These are phyloP conservation scores for Acanthosepion esculentum DNA, from an alignment of 2,888 invertebrate species.

Conservation along the genomic window DNA sequence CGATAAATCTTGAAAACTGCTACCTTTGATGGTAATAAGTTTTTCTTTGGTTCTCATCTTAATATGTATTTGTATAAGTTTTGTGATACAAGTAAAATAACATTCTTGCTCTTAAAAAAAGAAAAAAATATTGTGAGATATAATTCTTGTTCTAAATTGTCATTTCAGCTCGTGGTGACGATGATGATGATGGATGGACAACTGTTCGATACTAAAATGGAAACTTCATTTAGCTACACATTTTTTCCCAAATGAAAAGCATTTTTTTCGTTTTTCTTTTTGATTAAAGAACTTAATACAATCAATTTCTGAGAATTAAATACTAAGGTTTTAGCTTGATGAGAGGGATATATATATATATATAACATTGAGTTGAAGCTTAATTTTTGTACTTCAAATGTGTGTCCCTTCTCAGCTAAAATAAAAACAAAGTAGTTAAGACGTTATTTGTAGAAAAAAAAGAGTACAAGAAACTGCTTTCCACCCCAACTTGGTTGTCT, in stretches of 20 bases:
- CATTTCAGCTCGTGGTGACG: constrained; percentile 35
- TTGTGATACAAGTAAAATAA: not conserved
- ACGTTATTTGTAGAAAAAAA: not conserved
- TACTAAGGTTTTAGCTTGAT: not conserved
- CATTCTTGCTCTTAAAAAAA: no score
- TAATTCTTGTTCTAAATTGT: not conserved
- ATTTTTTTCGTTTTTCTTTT: not conserved
- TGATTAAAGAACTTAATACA: not conserved
- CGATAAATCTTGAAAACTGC: no score
- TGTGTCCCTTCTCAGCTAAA: not conserved
- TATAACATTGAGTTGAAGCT: not conserved
- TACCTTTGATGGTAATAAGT: not conserved
- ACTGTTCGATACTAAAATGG: constrained; percentile 35
- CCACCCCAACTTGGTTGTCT: not conserved
- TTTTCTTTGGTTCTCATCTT: not conserved
- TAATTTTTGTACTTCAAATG: not conserved
- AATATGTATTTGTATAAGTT: not conserved
- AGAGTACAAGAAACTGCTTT: not conserved
- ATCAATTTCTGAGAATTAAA: constrained; percentile 5
- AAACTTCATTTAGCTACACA: not conserved
- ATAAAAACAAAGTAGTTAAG: no score
- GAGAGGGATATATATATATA: not conserved
- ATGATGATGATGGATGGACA: constrained; percentile 47
- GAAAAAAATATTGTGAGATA: no score
- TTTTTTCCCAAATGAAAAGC: not conserved